Evolutionary conservation across 2,888 invertebrate species (phyloP).

Genomic region (Malthinus seriepunctatus): DNA sequence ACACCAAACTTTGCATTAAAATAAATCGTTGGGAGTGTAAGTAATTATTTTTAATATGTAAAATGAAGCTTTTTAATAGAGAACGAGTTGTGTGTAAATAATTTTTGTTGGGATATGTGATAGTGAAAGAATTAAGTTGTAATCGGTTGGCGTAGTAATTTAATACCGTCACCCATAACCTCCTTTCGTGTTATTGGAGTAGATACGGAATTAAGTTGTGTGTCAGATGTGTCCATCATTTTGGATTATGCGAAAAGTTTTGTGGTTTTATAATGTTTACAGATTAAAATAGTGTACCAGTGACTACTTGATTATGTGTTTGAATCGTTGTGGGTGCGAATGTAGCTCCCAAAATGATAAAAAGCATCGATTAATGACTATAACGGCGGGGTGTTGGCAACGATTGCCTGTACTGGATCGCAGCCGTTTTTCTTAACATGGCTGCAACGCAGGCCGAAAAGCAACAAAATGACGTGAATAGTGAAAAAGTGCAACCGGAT

Average conservation of each 20-base stretch:
- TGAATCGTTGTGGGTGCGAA: constrained; percentile 52
- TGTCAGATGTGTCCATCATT: constrained; percentile 67
- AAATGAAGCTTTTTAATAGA: not conserved
- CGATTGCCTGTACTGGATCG: constrained; percentile 57
- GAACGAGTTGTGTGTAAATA: not conserved
- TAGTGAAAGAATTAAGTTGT: constrained; percentile 19
- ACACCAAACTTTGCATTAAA: constrained; percentile 5
- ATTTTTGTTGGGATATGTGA: constrained; percentile 16
- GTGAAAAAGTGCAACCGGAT: constrained; percentile 66
- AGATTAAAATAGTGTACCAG: constrained; percentile 48
- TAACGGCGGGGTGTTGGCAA: constrained; percentile 66
- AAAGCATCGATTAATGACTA: constrained; percentile 54
- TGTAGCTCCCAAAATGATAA: constrained; percentile 53
- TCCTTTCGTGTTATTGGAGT: constrained; percentile 76
- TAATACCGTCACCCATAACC: constrained; percentile 76
- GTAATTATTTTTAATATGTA: not conserved
- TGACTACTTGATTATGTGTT: constrained; percentile 57
- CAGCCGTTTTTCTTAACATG: constrained; percentile 66
- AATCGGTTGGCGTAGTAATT: constrained; percentile 63
- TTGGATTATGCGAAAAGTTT: constrained; percentile 55
- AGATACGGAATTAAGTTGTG: constrained; percentile 76
- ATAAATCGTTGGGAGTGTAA: not conserved
- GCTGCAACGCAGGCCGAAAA: constrained; percentile 85
- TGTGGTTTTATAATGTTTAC: constrained; percentile 53
- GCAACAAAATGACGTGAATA: constrained; percentile 76